Conservation (phyloP, 2,888 invertebrate genomes). For the Acholoe squamosa region DNA sequence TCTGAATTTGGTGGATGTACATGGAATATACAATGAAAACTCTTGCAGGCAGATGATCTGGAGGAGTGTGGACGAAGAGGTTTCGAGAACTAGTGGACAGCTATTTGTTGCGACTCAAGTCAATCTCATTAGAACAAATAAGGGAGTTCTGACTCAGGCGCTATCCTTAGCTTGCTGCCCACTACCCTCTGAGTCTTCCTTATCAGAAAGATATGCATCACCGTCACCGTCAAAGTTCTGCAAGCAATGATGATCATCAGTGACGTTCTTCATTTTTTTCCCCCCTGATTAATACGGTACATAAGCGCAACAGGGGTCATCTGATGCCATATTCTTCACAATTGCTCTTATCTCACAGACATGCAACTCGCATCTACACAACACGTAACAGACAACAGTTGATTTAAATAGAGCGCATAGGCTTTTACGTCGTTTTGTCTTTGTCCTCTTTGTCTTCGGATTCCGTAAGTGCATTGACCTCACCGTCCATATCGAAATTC, state of each 20-base stretch:
- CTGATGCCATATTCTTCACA: neutral
- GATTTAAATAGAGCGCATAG: neutral
- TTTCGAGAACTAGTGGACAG: neutral
- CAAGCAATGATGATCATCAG: conserved; percentile 46
- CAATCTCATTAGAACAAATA: neutral
- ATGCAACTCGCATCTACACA: neutral
- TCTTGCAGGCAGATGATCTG: neutral
- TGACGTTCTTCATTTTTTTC: neutral
- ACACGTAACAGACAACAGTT: neutral
- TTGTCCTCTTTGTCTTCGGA: conserved; percentile 40
- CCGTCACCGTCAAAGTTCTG: conserved; percentile 52
- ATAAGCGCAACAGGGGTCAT: neutral
- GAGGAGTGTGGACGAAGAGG: neutral
- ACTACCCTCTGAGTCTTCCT: conserved; percentile 36
- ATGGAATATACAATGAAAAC: conserved; percentile 31
- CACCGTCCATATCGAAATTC: conserved; percentile 49
- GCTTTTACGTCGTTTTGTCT: conserved; percentile 13
- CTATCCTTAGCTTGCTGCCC: conserved; percentile 7
- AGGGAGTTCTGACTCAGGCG: neutral
- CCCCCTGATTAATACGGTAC: neutral
- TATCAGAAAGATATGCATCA: neutral
- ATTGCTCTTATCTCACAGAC: neutral
- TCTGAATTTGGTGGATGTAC: neutral
- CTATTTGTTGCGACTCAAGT: neutral
- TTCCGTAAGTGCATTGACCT: neutral